These are phyloP conservation scores for Burhinus oedicnemus DNA, from an alignment of 2,113 vertebrate genomes.

Conservation along the genomic window DNA sequence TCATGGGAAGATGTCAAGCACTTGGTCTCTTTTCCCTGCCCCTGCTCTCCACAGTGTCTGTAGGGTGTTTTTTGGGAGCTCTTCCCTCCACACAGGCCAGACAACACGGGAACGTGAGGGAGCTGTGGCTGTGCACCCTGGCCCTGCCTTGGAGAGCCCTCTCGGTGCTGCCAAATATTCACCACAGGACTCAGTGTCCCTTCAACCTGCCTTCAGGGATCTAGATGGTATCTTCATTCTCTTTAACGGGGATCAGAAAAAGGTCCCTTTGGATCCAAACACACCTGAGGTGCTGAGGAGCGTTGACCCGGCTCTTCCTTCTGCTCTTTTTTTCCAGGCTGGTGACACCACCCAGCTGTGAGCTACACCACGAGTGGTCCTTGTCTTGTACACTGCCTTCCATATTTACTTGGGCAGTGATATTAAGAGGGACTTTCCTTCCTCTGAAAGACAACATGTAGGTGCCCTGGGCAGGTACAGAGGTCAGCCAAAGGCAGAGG, in stretches of 20 bases:
- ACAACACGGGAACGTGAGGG: rapidly evolving
- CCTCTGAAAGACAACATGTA: neutral
- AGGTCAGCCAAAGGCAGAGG: neutral
- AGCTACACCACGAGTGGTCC: neutral
- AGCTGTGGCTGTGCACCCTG: neutral
- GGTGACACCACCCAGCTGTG: neutral
- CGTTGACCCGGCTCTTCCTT: neutral
- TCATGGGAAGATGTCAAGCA: neutral
- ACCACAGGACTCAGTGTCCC: neutral
- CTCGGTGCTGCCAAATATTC: neutral
- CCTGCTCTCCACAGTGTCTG: neutral
- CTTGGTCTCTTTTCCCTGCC: neutral
- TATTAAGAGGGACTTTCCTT: neutral
- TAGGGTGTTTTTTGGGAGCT: neutral
- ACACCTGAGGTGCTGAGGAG: neutral
- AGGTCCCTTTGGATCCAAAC: neutral
- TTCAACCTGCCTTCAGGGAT: neutral
- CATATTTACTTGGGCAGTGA: neutral
- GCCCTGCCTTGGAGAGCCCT: neutral
- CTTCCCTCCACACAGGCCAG: neutral
- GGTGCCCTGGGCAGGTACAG: neutral
- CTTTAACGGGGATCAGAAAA: neutral
- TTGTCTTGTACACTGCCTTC: neutral
- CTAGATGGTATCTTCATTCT: neutral
- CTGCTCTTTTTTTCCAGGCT: neutral